Percentiles rank a stretch among this genome's conserved stretches.
phyloP scores from a whole-genome alignment of 2,113 vertebrate species.

The Choloepus hoffmanni region DNA sequence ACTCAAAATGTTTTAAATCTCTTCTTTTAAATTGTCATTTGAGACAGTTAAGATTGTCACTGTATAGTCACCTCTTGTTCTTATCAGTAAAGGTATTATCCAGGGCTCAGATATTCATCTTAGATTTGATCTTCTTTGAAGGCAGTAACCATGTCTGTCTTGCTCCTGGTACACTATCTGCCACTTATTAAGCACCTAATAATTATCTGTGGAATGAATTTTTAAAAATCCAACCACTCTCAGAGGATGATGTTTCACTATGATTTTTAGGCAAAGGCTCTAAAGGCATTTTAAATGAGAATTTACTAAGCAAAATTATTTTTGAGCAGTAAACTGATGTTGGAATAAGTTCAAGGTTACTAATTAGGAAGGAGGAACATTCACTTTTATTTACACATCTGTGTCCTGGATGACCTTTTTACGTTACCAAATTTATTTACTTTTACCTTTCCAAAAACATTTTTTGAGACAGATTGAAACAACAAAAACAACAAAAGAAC shows the following conservation, averaged over 20 bases:
- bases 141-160: conserved; percentile 65
- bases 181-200: conserved; percentile 62
- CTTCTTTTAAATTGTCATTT: conserved; percentile 75
- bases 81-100: conserved; percentile 68
- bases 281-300: conserved; percentile 66
- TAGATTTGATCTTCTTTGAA: conserved; percentile 68
- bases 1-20: conserved; percentile 81
- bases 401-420: conserved; percentile 71
- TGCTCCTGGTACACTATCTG: conserved; percentile 53
- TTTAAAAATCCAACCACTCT: conserved; percentile 21
- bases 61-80: conserved; percentile 70
- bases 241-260: conserved; percentile 9
- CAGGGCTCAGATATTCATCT: conserved; percentile 54
- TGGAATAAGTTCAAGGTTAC: conserved; percentile 70
- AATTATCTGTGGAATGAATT: conserved; percentile 71
- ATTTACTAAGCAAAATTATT: conserved; percentile 73
- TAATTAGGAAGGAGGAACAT: conserved; percentile 48
- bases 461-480: conserved; percentile 52
- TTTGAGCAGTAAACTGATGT: conserved; percentile 61
- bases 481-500: conserved; percentile 45
- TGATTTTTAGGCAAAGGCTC: conserved; percentile 67
- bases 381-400: conserved; percentile 58
- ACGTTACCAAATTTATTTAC: conserved; percentile 70
- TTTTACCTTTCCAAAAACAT: conserved; percentile 65
- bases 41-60: conserved; percentile 69